Evolutionary conservation across 92 coral and sea anemone species (phyloP).

Genomic region (Palythoa heliodiscus): DNA sequence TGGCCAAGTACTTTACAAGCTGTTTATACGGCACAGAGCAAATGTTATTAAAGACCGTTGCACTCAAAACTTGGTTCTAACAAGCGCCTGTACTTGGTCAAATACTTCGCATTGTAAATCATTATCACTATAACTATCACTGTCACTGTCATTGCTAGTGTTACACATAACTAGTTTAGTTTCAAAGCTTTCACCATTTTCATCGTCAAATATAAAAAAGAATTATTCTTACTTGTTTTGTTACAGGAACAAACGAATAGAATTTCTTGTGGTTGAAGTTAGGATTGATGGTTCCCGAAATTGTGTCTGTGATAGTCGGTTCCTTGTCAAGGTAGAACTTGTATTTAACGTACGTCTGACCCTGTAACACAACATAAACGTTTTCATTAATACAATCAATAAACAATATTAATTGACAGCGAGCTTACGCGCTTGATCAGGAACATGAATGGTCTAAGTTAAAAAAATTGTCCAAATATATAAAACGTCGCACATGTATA

Average conservation of each 20-base stretch:
- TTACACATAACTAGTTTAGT: too few relatives aligned
- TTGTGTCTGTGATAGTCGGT: slow-evolving; percentile 50
- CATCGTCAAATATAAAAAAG: neutral
- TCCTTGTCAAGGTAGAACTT: slow-evolving; percentile 88
- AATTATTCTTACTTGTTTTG: slow-evolving; percentile 71
- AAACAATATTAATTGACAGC: neutral
- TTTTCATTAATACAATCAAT: too few relatives aligned
- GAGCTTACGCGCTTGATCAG: neutral
- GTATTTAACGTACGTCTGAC: slow-evolving; percentile 80
- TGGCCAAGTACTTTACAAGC: slow-evolving; percentile 76
- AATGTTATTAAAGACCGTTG: neutral
- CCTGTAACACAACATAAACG: slow-evolving; percentile 50
- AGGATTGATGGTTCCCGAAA: slow-evolving; percentile 84
- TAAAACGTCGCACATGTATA: too few relatives aligned
- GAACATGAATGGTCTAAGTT: too few relatives aligned
- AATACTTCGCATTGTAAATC: neutral
- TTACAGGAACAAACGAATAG: slow-evolving; percentile 80
- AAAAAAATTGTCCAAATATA: too few relatives aligned
- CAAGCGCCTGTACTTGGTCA: too few relatives aligned
- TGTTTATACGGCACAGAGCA: slow-evolving; percentile 9
- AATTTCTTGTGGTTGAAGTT: slow-evolving; percentile 57
- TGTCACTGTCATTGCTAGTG: too few relatives aligned
- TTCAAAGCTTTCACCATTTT: too few relatives aligned
- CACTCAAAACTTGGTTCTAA: neutral
- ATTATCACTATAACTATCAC: too few relatives aligned